Conservation (phyloP, 1,140 invertebrate species). For the Aphidius ervi region DNA sequence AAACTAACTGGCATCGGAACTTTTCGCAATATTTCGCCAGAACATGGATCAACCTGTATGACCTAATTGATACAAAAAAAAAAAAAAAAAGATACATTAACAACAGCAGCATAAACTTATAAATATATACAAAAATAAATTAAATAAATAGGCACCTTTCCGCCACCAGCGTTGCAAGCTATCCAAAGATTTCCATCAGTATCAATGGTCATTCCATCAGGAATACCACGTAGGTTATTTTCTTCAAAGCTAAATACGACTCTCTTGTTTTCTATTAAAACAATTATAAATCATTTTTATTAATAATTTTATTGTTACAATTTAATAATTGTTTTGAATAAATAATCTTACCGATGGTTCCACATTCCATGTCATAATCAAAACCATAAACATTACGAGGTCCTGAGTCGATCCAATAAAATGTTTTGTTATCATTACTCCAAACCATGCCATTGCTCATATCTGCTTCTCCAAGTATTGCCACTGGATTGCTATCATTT, state of each 20-base stretch:
- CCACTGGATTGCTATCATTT: conserved; percentile 38
- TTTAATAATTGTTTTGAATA: too few relatives aligned
- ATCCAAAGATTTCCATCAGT: conserved; percentile 64
- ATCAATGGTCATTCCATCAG: conserved; percentile 72
- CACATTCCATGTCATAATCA: conserved; percentile 54
- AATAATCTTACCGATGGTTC: conserved; percentile 36
- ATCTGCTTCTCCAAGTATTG: conserved; percentile 51
- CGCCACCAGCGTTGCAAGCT: conserved; percentile 54
- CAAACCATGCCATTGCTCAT: conserved; percentile 83
- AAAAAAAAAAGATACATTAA: not conserved
- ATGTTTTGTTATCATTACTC: conserved; percentile 64
- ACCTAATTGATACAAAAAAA: conserved; percentile 39
- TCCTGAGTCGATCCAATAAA: conserved; percentile 75
- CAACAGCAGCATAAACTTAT: not conserved
- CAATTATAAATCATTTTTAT: conserved; percentile 8
- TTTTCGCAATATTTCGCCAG: conserved; percentile 57
- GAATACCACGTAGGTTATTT: conserved; percentile 52
- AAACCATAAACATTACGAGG: conserved; percentile 65
- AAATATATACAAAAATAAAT: conserved; percentile 7
- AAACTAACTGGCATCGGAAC: conserved; percentile 63
- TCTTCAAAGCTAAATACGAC: conserved; percentile 46
- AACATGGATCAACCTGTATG: conserved; percentile 54
- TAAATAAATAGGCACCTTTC: conserved; percentile 39
- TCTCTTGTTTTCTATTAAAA: conserved; percentile 46
- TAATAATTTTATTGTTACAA: conserved; percentile 33